Percentiles rank a stretch among this genome's conserved stretches.
Conservation (phyloP, 2,797 vertebrate genomes). For the Carapus acus region DNA sequence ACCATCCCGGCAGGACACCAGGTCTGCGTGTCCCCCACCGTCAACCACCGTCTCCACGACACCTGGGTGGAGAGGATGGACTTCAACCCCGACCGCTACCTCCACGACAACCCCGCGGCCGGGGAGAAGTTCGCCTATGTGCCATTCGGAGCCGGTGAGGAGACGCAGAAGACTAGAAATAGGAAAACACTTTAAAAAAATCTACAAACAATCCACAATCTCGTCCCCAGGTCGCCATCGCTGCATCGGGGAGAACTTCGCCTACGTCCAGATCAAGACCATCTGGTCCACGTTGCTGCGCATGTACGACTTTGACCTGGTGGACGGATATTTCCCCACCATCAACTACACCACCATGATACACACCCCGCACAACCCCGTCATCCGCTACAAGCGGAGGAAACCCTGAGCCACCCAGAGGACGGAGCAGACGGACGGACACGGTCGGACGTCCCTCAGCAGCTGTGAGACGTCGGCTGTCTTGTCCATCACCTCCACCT, state of each 20-base stretch:
- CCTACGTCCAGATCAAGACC: slow-evolving; percentile 96
- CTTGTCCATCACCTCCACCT: no score
- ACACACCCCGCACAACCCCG: slow-evolving; percentile 88
- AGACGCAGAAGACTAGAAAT: no score
- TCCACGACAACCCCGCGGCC: slow-evolving; percentile 80
- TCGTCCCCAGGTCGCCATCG: slow-evolving; percentile 85
- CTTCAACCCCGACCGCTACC: slow-evolving; percentile 88
- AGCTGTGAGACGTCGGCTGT: no score
- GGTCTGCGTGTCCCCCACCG: slow-evolving; percentile 94
- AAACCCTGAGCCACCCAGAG: slow-evolving; percentile 56
- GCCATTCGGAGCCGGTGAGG: slow-evolving; percentile 93
- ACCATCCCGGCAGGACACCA: slow-evolving; percentile 93
- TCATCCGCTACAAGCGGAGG: slow-evolving; percentile 87
- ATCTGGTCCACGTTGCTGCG: slow-evolving; percentile 96
- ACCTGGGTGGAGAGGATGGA: slow-evolving; percentile 80
- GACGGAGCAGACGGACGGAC: slow-evolving; percentile 13
- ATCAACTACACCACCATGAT: slow-evolving; percentile 99
- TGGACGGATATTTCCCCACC: slow-evolving; percentile 86
- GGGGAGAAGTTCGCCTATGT: slow-evolving; percentile 92
- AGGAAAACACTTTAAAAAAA: no score
- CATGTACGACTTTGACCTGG: slow-evolving; percentile 87
- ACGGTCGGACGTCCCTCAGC: slow-evolving; percentile 4
- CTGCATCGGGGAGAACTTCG: slow-evolving; percentile 98
- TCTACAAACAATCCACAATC: no score
- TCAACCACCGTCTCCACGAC: slow-evolving; percentile 92